A percentile compares a stretch with the other conserved stretches of the same genome.
Conservation (phyloP, 2,888 invertebrate species). For the Automeris io region DNA sequence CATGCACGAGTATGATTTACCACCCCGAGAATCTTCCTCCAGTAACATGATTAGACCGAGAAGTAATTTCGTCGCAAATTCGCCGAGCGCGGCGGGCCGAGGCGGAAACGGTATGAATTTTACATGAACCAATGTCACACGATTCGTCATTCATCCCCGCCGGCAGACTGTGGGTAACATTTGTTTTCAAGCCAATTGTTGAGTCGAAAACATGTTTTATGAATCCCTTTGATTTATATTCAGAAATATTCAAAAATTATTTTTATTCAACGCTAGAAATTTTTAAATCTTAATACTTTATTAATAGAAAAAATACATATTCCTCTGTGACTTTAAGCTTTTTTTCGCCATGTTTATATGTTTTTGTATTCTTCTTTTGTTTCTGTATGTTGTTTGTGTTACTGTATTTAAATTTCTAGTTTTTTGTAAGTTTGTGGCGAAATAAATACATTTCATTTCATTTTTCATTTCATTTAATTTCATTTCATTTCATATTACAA, state of each 20-base stretch:
- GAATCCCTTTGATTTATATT: constrained; percentile 4
- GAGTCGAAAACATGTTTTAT: constrained; percentile 4
- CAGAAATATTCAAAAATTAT: neutral
- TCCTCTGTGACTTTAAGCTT: too few species aligned
- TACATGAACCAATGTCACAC: constrained; percentile 62
- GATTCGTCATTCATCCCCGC: constrained; percentile 54
- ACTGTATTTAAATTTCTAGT: too few species aligned
- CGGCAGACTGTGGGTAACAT: constrained; percentile 23
- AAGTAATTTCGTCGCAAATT: constrained; percentile 66
- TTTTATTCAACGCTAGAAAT: neutral
- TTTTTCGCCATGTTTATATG: too few species aligned
- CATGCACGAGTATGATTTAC: neutral
- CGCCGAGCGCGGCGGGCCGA: constrained; percentile 26
- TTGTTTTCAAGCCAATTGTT: constrained; percentile 7
- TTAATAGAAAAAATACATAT: too few species aligned
- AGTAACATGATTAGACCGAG: constrained; percentile 59
- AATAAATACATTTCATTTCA: too few species aligned
- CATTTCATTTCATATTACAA: too few species aligned
- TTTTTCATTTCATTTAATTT: too few species aligned
- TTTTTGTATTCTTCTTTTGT: too few species aligned
- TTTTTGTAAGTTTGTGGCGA: too few species aligned
- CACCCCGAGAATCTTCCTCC: constrained; percentile 11
- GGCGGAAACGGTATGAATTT: constrained; percentile 55
- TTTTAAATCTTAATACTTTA: too few species aligned
- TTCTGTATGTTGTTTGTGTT: too few species aligned